Evolutionary conservation across 2,888 invertebrate genomes (phyloP), one percentile per base, ranked within the genome.

Genomic region (Toxonevra muliebris): DNA sequence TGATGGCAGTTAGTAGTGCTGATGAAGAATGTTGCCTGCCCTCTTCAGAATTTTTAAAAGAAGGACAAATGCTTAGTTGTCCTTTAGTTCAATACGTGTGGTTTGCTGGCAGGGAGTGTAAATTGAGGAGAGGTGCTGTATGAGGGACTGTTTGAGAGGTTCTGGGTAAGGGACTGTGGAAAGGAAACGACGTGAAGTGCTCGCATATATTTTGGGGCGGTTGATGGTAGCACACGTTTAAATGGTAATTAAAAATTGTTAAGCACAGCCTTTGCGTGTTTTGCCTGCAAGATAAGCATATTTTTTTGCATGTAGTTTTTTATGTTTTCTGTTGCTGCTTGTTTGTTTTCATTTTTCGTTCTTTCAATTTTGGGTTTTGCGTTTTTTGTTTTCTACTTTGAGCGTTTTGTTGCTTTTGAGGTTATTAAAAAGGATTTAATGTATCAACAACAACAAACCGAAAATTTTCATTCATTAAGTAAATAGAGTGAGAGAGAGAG

Each of bases 201-300:
- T 40, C 55, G 48, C 55, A 43, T 4, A 30, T 30, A 7, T 30
- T 50, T 64, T 15, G 9, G 55, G 15, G 12, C 59, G 15, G 13
- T 41, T 57, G 41, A 17, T 11, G 40, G 13, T 65, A 41, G 61
- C 59, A 58, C 61, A 69, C 62, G 65, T 66, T 67, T 69, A 67
- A 69, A 69, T 69, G 69, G 66, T 69, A 69, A 69, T 69, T 69
- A 69, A 69, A 69, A 69, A 66, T 55, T 66, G 66, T 66, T 61
- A 63, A 69, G 63, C 64, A 69, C 63, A 57, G 58, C 64, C 61
- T 64, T 69, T 69, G 69, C 69, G 67, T 67, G 69, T 65, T 57
- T 57, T 54, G 69, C 61, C 57, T 60, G 50, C 54, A 41, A 64
- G 69, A 69, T 66, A 69, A 66, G 69, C 45, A 20, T 43, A 30